These are phyloP conservation scores for Microtus montanus DNA, from an alignment of 2,113 vertebrate genomes.

Conservation along the genomic window DNA sequence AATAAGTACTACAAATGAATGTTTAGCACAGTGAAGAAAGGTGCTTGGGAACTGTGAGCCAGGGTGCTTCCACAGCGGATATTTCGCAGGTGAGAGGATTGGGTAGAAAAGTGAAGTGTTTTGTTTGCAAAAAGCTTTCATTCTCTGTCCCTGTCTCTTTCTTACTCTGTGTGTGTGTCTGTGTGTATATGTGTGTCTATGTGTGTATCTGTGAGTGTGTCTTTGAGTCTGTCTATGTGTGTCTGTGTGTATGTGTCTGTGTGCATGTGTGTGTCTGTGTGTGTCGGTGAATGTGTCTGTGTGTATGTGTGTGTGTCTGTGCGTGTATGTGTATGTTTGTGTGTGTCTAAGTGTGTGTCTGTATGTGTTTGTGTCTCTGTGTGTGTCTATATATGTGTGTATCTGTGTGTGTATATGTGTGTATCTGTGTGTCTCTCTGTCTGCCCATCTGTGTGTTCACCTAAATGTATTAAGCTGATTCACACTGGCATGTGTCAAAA, in stretches of 20 bases:
- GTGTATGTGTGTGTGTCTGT: neutral
- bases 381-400: no score
- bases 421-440: no score
- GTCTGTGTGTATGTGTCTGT: neutral
- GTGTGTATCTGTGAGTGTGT: neutral
- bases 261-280: no score
- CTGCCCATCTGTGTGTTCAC: accelerated
- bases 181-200: neutral
- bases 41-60: neutral
- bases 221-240: no score
- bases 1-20: neutral
- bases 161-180: neutral
- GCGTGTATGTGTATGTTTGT: no score
- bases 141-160: neutral
- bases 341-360: no score
- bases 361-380: no score
- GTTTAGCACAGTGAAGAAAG: neutral
- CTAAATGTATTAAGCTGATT: neutral
- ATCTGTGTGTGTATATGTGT: neutral
- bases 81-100: neutral
- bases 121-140: no score
- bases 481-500: neutral
- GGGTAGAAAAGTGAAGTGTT: neutral
- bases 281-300: neutral
- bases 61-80: neutral